Base-by-base conservation (phyloP, 2,888 invertebrate species). In the Dynastes hyllus region DNA sequence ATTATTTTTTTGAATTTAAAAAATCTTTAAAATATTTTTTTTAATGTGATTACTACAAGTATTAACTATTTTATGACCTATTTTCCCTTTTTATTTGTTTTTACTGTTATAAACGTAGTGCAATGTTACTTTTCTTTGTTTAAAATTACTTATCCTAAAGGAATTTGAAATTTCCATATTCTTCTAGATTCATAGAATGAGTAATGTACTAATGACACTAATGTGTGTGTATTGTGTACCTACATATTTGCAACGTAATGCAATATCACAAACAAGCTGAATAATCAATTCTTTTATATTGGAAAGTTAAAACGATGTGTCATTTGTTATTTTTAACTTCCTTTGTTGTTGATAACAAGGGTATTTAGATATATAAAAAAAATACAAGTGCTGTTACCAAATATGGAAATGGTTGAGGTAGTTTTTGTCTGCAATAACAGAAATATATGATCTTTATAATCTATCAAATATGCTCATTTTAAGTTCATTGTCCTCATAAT, bases 281-380 rank as follows among this genome's bases (percentile, higher is more conserved):
- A 66, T 66, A 66, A 66, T 66, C 66, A 66, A 66, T 66, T 37
- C 27, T 45, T 45, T n/a, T 11, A 37, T 66, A 66, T 66, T 66
- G 37, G 66, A 66, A 66, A 66, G 66, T 32, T 66, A n/a, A 37
- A 40, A 40, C 32, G 32, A 40, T 66, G 66, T 66, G 66, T 66
- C 66, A 66, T 40, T 37, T 27, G 13, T 37, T 66, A 66, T 66
- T 66, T 66, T 37, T 66, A 66, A 2, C 16, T 37, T 37, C 40
- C 40, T 66, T 66, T 66, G 66, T 66, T 66, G 6, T 40, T 66
- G n/a, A 66, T 66, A 40, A 16, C 13, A 6, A 55, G 27, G 27
- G 22, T 11, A 61, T 61, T 61, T 61, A 61, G 22, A 61, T n/a
- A 55, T 13, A 55, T 2, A 55, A n/a, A 55, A 55, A 53, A 13